A percentile compares a stretch with the other conserved stretches of the same genome.
Conservation (phyloP, 2,797 vertebrate species). For the Geotrypetes seraphini region DNA sequence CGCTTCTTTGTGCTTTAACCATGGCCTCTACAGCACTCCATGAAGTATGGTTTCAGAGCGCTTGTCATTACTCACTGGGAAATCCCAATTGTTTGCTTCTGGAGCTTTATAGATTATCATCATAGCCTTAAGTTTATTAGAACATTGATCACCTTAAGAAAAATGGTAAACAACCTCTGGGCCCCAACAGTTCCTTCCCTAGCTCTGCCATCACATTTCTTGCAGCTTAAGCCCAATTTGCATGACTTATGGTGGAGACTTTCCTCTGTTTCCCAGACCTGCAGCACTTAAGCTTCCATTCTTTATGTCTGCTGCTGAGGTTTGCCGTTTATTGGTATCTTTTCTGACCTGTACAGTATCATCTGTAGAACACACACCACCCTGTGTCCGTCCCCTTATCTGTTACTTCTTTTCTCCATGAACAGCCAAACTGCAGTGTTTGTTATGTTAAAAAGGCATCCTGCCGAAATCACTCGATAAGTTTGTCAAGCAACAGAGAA, state of each 20-base stretch:
- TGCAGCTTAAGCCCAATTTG: conserved; percentile 17
- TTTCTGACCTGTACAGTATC: conserved; percentile 36
- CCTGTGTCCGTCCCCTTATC: conserved; percentile 28
- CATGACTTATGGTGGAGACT: conserved; percentile 22
- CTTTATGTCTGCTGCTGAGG: conserved; percentile 18
- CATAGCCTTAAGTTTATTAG: conserved; percentile 1
- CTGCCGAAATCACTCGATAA: conserved; percentile 35
- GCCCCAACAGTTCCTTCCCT: conserved; percentile 12
- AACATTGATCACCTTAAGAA: not conserved
- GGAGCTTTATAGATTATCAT: not conserved
- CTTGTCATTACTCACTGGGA: too few relatives aligned
- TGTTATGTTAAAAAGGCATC: conserved; percentile 16
- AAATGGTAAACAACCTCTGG: not conserved
- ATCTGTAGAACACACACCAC: conserved; percentile 34
- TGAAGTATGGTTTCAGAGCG: rapidly evolving
- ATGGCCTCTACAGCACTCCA: not conserved
- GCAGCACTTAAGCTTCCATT: conserved; percentile 30
- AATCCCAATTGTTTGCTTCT: too few relatives aligned
- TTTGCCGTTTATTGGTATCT: conserved; percentile 32
- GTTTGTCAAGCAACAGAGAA: conserved; percentile 29
- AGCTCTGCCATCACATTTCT: conserved; percentile 14
- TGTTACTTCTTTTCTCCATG: conserved; percentile 23
- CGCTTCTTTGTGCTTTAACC: not conserved
- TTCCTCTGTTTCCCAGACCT: conserved; percentile 17
- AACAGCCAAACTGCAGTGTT: conserved; percentile 26